Evolutionary conservation across 2,113 vertebrate genomes (phyloP), one percentile per base, ranked within the genome.

Genomic region (Gobio gobio): DNA sequence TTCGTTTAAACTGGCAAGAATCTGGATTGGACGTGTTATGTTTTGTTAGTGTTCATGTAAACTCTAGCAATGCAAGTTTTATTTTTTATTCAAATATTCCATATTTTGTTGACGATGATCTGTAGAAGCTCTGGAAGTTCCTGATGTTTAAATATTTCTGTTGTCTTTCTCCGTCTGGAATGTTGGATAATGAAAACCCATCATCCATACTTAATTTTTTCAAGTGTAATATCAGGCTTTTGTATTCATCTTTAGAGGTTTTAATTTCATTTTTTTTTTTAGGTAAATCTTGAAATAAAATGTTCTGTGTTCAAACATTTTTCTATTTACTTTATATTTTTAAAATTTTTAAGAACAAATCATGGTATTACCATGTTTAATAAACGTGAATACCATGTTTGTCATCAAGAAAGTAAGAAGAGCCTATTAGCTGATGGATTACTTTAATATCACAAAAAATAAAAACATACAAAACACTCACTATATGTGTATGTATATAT

Each of bases 1-100:
- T 91, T 94, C 94, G 94, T 96, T 94, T 94, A 95, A 94, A 43
- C 36, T n/a, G 7, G 4, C 36, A 2, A 16, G 8, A 13, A 26
- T 24, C 72, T 16, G 43, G 43, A 73, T 14, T 47, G 12, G 10
- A 73, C 5, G 4, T 14, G 1, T 49, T 49, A 49, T 73, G 66
- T 51, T 80, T 75, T 24, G 43, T 43, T 29, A 9, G 22, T 20
- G 64, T 82, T 81, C 73, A 14, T 59, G 18, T 75, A 22, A 77
- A 36, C 26, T 33, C 49, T 36, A 36, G 26, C 10, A 24, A 5
- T 40, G 10, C 0, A 5, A 24, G 10, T 16, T 12, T n/a, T n/a
- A 58, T 24, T 58, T 58, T 7, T 0, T n/a, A 24, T 16, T 33
- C 4, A 12, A 12, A 7, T 40, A 1, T 56, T 56, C 10, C 14